phyloP scores from a whole-genome alignment of 1,140 invertebrate species.

The Trypoxylus dichotomus region DNA sequence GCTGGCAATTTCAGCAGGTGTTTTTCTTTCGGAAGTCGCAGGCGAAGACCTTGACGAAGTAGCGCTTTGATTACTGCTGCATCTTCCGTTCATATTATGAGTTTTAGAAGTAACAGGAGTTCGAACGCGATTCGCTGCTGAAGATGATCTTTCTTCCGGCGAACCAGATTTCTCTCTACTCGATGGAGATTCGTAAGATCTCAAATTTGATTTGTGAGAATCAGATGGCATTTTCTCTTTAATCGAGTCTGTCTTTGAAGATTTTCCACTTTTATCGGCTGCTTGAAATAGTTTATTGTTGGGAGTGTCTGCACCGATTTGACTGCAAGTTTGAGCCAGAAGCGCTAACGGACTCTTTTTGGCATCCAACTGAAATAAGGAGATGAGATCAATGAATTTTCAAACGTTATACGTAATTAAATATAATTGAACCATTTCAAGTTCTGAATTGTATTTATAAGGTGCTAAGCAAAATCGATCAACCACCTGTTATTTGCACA shows the following conservation, averaged over 20 bases:
- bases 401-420: too few species aligned
- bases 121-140: conserved; percentile 58
- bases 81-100: conserved; percentile 54
- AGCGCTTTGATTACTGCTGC: conserved; percentile 66
- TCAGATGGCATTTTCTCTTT: conserved; percentile 63
- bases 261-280: conserved; percentile 59
- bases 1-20: conserved; percentile 49
- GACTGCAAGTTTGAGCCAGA: conserved; percentile 92
- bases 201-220: conserved; percentile 64
- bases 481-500: too few species aligned
- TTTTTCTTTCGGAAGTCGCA: conserved; percentile 48
- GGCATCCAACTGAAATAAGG: conserved; percentile 85
- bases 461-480: too few species aligned
- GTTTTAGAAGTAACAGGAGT: conserved; percentile 59
- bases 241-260: conserved; percentile 55
- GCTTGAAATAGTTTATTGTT: conserved; percentile 67
- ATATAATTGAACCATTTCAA: too few species aligned
- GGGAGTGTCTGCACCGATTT: conserved; percentile 86
- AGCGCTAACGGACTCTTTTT: conserved; percentile 94
- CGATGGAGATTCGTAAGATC: conserved; percentile 67
- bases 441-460: too few species aligned
- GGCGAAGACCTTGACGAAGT: conserved; percentile 62
- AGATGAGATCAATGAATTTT: too few species aligned
- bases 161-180: conserved; percentile 62
- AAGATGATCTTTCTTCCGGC: conserved; percentile 58